These are phyloP conservation scores for Danio kyathit DNA, from an alignment of 2,797 vertebrate genomes.

Conservation along the genomic window DNA sequence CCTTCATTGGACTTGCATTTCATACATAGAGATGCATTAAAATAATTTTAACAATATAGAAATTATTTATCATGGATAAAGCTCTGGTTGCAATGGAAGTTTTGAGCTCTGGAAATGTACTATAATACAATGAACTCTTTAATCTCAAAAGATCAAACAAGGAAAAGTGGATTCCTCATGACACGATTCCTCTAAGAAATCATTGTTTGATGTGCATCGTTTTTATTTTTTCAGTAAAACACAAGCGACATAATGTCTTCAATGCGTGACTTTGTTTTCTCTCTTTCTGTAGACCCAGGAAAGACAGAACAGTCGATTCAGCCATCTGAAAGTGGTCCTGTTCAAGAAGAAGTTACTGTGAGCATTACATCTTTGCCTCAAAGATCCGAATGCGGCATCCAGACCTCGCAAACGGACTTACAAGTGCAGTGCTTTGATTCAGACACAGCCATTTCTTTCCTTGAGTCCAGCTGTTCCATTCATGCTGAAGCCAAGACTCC, in stretches of 20 bases:
- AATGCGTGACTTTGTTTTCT: constrained; percentile 16
- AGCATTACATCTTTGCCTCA: not conserved
- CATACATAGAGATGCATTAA: too few species aligned
- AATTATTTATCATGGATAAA: too few species aligned
- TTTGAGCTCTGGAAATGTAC: not conserved
- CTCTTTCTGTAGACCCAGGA: constrained; percentile 25
- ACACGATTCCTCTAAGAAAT: constrained; percentile 4
- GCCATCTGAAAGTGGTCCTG: constrained; percentile 19
- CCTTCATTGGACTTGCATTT: too few species aligned
- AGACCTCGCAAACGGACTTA: constrained; percentile 36
- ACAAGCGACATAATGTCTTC: not conserved
- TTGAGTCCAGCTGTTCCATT: constrained; percentile 59
- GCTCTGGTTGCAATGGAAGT: not conserved
- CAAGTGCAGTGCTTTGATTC: constrained; percentile 7
- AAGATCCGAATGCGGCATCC: constrained; percentile 31
- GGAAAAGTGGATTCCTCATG: not conserved
- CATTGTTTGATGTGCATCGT: not conserved
- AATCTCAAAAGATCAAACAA: not conserved
- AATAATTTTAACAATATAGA: too few species aligned
- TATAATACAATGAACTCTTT: not conserved
- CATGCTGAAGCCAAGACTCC: constrained; percentile 41
- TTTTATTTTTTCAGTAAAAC: not conserved
- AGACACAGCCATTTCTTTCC: constrained; percentile 43
- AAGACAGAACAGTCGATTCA: constrained; percentile 16
- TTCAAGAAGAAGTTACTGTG: constrained; percentile 13